Base-by-base conservation (phyloP, 1,140 invertebrate species). In the Sinella curviseta region DNA sequence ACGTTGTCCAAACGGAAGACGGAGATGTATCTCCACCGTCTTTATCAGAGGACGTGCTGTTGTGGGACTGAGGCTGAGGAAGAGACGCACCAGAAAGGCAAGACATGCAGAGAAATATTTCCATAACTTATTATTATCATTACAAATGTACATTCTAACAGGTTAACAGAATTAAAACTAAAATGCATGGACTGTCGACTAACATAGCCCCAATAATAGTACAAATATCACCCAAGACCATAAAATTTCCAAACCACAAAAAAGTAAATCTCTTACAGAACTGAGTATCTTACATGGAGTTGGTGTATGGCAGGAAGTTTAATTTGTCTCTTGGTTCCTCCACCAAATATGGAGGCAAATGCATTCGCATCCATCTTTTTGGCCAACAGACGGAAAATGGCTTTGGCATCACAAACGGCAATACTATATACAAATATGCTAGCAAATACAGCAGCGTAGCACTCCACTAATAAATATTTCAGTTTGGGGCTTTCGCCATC, bases 401-500 rank as follows among this genome's bases (percentile, higher is more conserved):
- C 92, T 77, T 97, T 94, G 80, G 95, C 93, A 88, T 99, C 98
- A 84, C 96, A 96, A 20, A 95, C 94, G n/a, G 94, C 91, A 33
- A 99, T 85, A 14, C 96, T 95, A 88, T 98, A 97, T 60, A 97
- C 92, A 70, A 99, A 90, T 17, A 99, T 88, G 35, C 96, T 95
- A 86, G 97, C 91, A 86, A 95, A 98, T 0, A 97, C 95, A 0
- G 96, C 94, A 0, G 96, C 91, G 86, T 98, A 97, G 0, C 95
- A 91, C 88, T 99, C 97, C 77, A 94, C 94, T 16, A 99, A 89
- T 0, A 99, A 88, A 26, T 98, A 93, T 83, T 94, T 94, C 33
- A 99, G 87, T 84, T 96, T 94, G 0, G 97, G 97, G 0, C 95
- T 93, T 86, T 99, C 97, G 85, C 99, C 97, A 85, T 99, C 97